phyloP scores from a whole-genome alignment of 2,113 vertebrate genomes.

The Takifugu bimaculatus region DNA sequence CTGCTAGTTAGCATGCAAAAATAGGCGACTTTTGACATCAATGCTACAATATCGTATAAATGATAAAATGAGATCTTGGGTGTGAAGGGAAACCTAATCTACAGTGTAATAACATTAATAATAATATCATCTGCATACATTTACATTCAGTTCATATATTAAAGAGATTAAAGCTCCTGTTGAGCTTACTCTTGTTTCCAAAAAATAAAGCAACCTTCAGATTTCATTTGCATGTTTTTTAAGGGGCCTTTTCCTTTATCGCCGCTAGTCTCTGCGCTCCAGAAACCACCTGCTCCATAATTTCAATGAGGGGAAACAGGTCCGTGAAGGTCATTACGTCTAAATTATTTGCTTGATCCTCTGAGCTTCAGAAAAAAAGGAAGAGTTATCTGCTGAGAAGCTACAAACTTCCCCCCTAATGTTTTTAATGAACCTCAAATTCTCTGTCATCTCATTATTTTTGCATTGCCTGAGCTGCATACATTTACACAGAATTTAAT shows the following conservation, averaged over 20 bases:
- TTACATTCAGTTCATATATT: no score
- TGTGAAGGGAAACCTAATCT: no score
- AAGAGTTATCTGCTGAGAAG: not conserved
- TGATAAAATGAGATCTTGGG: no score
- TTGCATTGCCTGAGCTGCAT: slow-evolving; percentile 14
- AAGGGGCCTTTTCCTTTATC: not conserved
- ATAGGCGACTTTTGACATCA: no score
- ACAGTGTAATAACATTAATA: no score
- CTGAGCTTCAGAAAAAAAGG: not conserved
- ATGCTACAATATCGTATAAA: no score
- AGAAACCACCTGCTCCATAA: not conserved
- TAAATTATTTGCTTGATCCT: slow-evolving; percentile 6
- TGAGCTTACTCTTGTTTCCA: no score
- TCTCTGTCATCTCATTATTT: slow-evolving; percentile 39
- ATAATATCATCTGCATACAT: no score
- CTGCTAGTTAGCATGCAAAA: no score
- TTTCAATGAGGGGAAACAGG: slow-evolving; percentile 10
- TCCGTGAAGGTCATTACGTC: slow-evolving; percentile 8
- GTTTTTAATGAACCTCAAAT: slow-evolving; percentile 42
- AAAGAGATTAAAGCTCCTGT: no score
- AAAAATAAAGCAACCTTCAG: not conserved
- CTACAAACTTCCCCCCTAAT: slow-evolving; percentile 1
- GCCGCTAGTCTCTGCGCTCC: not conserved
- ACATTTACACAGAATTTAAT: slow-evolving; percentile 25
- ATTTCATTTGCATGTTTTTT: not conserved